A percentile compares a stretch with the other conserved stretches of the same genome.
phyloP scores from a whole-genome alignment of 2,888 invertebrate species.

The Cheilosia grossa region DNA sequence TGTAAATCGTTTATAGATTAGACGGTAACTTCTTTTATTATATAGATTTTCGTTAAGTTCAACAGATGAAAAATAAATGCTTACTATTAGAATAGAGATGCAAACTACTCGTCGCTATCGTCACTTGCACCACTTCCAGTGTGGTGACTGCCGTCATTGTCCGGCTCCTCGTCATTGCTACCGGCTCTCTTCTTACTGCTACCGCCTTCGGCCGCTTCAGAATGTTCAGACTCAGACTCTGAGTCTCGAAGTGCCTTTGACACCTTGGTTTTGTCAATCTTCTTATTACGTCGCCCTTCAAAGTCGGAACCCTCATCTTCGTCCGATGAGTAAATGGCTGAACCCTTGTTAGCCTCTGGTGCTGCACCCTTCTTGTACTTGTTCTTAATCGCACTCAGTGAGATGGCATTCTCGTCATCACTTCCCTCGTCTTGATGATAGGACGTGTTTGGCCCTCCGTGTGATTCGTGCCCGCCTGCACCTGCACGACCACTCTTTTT shows the following conservation, averaged over 20 bases:
- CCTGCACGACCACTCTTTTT: slow-evolving; percentile 82
- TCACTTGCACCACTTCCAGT: slow-evolving; percentile 55
- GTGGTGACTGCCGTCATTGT: slow-evolving; percentile 47
- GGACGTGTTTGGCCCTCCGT: slow-evolving; percentile 80
- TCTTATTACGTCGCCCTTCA: slow-evolving; percentile 89
- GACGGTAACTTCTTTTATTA: background rate
- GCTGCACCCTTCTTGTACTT: slow-evolving; percentile 90
- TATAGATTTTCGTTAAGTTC: slow-evolving; percentile 6
- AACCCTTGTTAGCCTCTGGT: slow-evolving; percentile 77
- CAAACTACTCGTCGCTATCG: slow-evolving; percentile 41
- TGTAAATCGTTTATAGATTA: background rate
- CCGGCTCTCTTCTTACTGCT: slow-evolving; percentile 76
- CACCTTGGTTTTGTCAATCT: slow-evolving; percentile 90
- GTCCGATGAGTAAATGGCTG: slow-evolving; percentile 94
- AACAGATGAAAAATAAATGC: background rate
- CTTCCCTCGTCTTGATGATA: slow-evolving; percentile 90
- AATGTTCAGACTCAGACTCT: slow-evolving; percentile 85
- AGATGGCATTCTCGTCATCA: slow-evolving; percentile 97
- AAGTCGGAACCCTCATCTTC: slow-evolving; percentile 91
- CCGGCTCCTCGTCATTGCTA: slow-evolving; percentile 76
- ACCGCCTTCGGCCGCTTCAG: slow-evolving; percentile 81
- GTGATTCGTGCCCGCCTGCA: slow-evolving; percentile 82
- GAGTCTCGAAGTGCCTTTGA: slow-evolving; percentile 92
- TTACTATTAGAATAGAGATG: background rate
- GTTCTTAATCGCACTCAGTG: slow-evolving; percentile 96